phyloP scores from a whole-genome alignment of 2,797 vertebrate species.

The Anisognathus igniventris region DNA sequence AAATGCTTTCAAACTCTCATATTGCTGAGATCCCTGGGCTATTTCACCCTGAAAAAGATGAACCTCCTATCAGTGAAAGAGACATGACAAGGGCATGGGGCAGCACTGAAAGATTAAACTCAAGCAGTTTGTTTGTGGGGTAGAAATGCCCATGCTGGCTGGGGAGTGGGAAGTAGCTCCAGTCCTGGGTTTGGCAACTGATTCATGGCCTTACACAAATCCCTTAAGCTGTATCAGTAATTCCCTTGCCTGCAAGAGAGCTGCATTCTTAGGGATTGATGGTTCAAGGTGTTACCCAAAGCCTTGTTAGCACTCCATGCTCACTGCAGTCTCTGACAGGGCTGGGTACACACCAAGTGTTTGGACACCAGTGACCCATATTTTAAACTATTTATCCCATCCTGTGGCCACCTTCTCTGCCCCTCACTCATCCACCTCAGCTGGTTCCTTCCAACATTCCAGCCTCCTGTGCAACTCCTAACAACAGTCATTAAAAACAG shows the following conservation, averaged over 20 bases:
- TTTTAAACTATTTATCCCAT: background rate
- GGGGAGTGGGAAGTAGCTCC: rapidly evolving
- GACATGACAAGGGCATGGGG: background rate
- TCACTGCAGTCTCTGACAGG: background rate
- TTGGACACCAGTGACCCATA: background rate
- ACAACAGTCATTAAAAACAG: background rate
- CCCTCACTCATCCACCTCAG: background rate
- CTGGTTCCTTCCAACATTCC: background rate
- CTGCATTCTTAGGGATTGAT: rapidly evolving
- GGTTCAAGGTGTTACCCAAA: background rate
- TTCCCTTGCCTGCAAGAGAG: background rate
- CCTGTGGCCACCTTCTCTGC: background rate
- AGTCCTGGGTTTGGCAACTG: background rate
- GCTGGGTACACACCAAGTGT: rapidly evolving
- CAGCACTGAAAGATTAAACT: background rate
- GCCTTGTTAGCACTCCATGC: background rate
- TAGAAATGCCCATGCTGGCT: background rate
- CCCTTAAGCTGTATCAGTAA: background rate
- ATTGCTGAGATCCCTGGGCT: background rate
- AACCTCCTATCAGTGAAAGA: background rate
- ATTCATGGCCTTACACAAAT: background rate
- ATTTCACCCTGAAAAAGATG: background rate
- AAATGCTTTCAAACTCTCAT: background rate
- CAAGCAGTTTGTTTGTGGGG: background rate
- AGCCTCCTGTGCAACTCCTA: background rate